Percentiles rank a stretch among this genome's conserved stretches.
These are phyloP conservation scores for Campylomormyrus tamandua DNA, from an alignment of 2,113 vertebrate species.

Conservation along the genomic window DNA sequence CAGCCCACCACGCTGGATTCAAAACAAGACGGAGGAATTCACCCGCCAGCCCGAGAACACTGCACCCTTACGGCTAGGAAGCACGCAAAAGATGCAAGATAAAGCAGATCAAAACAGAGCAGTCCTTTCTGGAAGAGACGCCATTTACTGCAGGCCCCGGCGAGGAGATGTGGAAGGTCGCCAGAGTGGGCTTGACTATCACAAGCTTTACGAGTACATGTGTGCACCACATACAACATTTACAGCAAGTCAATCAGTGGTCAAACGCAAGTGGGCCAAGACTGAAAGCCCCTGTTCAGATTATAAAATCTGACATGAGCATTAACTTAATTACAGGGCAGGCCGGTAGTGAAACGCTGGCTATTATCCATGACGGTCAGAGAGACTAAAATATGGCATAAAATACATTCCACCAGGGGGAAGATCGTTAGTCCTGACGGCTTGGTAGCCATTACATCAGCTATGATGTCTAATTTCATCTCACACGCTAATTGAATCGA, in stretches of 20 bases:
- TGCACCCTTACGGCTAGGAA: not conserved
- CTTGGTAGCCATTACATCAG: not conserved
- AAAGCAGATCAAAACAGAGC: not conserved
- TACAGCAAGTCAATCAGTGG: not conserved
- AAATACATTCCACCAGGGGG: slow-evolving; percentile 17
- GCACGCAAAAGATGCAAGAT: not conserved
- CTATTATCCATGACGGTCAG: not conserved
- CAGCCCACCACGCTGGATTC: not conserved
- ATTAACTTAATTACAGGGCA: slow-evolving; percentile 17
- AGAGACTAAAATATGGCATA: slow-evolving; percentile 2
- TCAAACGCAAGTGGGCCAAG: not conserved
- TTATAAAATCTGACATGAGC: not conserved
- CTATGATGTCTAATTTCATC: slow-evolving; percentile 15
- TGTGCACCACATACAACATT: not conserved
- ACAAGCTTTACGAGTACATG: not conserved
- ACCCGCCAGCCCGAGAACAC: not conserved
- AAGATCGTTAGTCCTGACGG: slow-evolving; percentile 1
- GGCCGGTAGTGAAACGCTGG: not conserved
- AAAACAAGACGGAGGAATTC: not conserved
- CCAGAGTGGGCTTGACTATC: not conserved
- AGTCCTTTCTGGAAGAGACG: not conserved
- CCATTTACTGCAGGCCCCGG: not conserved
- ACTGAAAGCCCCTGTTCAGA: not conserved
- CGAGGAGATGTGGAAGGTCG: not conserved
- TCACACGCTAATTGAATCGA: not conserved